Conservation (phyloP, 1,140 invertebrate genomes). For the Bombus waltoni region DNA sequence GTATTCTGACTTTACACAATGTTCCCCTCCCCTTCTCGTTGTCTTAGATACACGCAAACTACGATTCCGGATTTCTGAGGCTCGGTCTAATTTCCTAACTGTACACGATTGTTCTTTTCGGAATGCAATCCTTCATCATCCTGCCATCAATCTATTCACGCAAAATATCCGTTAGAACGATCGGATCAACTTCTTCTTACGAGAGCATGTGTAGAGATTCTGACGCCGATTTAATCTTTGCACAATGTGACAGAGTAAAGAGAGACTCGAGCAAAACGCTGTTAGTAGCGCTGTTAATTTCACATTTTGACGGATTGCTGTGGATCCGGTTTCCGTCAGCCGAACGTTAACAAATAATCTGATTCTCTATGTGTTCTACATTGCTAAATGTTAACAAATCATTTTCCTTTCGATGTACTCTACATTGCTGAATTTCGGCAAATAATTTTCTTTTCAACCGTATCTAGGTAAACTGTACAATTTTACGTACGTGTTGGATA, state of each 20-base stretch:
- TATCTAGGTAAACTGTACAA: neutral
- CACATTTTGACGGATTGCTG: neutral
- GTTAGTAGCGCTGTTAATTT: neutral
- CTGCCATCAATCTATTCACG: neutral
- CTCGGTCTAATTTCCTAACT: conserved; percentile 10
- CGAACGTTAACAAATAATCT: too few species aligned
- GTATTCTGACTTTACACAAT: conserved; percentile 23
- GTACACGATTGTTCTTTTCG: conserved; percentile 40
- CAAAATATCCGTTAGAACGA: conserved; percentile 22
- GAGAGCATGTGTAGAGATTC: too few species aligned
- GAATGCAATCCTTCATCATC: neutral
- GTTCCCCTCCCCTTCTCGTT: neutral
- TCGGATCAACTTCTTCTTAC: neutral
- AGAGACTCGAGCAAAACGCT: neutral
- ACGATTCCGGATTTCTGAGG: conserved; percentile 13
- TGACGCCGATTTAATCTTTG: neutral
- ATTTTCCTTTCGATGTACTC: too few species aligned
- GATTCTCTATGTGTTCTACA: too few species aligned
- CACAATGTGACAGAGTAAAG: neutral
- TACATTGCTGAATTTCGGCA: too few species aligned
- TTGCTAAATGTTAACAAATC: too few species aligned
- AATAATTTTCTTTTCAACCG: neutral
- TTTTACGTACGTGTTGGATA: neutral
- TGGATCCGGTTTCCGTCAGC: neutral
- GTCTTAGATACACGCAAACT: neutral